Base-by-base conservation (phyloP, 2,113 vertebrate species). In the Nothocercus nigrocapillus region DNA sequence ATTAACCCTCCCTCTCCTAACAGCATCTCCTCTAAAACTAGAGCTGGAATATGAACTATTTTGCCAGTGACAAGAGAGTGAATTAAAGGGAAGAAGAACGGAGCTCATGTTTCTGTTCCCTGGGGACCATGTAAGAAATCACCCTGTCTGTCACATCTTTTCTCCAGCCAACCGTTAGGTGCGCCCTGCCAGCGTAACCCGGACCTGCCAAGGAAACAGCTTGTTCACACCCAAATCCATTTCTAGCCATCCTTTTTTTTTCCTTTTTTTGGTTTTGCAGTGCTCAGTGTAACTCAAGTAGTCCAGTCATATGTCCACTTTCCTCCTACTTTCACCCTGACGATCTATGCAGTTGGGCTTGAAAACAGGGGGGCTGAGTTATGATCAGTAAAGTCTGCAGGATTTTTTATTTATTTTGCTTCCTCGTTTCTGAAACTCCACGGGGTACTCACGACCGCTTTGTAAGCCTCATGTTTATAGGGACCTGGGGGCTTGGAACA, bases 1-100 rank as follows among this genome's bases (percentile, higher is more conserved):
- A 91, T 96, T 97, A 96, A 97, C 93, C 89, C 95, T 95, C 96
- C 75, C 36, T 30, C 63, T 76, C 30, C 78, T 64, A 79, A 42
- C 32, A 82, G 64, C 19, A 45, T 64, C 30, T 75, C 17, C 11
- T 34, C 44, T 66, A 84, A 92, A 87, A 47, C 3, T 1, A 1
- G 88, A 89, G 25, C 42, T 82, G 75, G 36, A 73, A 59, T 89
- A 28, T 53, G 27, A 82, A 89, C 70, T 64, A 44, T 77, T 90
- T 88, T 79, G 42, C 72, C 5, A 14, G 42, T 49, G n/a, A 85
- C 38, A 36, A 66, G 44, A 59, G 28, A 15, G 27, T 63, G 51
- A 81, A 44, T 79, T 84, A 85, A 83, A 77, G 61, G 67, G n/a
- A 85, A 78, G 36, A 85, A 88, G 66, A 79, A 47, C 11, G 67